Evolutionary conservation across 37 sponge, comb jelly and placozoan genomes (phyloP).

Genomic region (Chondrosia reniformis): DNA sequence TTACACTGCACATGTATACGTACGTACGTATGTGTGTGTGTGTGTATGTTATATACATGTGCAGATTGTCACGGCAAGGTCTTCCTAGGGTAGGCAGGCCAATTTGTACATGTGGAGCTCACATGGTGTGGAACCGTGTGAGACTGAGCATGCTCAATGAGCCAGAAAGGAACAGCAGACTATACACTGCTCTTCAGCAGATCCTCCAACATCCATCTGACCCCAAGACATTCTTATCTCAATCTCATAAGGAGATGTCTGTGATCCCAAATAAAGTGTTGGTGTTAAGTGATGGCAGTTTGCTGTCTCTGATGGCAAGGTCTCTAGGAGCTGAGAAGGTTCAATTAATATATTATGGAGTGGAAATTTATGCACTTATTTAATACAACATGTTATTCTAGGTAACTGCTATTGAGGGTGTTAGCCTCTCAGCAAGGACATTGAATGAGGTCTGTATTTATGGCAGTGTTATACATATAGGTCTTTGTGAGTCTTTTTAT

Average conservation of each 20-base stretch:
- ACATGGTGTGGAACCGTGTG: conserved; percentile 57
- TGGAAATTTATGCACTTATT: no score
- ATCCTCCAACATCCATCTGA: conserved; percentile 14
- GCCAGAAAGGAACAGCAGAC: neutral
- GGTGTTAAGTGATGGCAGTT: conserved; percentile 25
- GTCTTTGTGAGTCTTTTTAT: neutral
- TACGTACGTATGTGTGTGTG: neutral
- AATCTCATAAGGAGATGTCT: no score
- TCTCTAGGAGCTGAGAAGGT: conserved; percentile 30
- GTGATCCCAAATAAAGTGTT: no score
- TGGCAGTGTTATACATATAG: neutral
- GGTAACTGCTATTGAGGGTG: no score
- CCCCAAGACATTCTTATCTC: neutral
- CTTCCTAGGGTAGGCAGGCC: conserved; percentile 17
- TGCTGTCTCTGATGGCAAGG: conserved; percentile 31
- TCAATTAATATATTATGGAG: no score
- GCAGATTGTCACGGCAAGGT: neutral
- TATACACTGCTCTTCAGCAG: conserved; percentile 27
- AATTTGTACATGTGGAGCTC: conserved; percentile 67
- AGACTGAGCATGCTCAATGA: conserved; percentile 69
- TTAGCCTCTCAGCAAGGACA: no score
- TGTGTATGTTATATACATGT: neutral
- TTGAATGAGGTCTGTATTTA: neutral
- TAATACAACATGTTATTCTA: no score
- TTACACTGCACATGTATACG: no score